Conservation (phyloP, 35 echinoderm and acorn worm genomes). For the Lytechinus pictus region DNA sequence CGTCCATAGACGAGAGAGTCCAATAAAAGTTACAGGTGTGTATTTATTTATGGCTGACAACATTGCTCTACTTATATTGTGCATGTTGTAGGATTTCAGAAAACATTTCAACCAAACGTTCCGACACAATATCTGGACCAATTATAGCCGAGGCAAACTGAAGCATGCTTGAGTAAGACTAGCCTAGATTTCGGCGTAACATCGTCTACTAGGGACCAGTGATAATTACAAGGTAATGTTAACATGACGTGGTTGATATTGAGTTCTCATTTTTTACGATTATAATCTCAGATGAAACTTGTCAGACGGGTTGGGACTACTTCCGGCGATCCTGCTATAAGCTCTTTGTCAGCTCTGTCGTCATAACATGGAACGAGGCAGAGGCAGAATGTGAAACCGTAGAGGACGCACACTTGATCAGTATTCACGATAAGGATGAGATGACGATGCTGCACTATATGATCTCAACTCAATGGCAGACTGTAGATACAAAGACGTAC, state of each 20-base stretch:
- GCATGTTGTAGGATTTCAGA: not conserved
- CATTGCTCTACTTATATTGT: too few species aligned
- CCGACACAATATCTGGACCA: too few species aligned
- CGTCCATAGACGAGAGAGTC: too few species aligned
- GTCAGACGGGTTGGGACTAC: not conserved
- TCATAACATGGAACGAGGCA: conserved; percentile 42
- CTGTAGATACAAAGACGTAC: not conserved
- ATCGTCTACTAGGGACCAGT: not conserved
- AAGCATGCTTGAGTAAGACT: too few species aligned
- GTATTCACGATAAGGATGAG: conserved; percentile 33
- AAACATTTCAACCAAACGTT: not conserved
- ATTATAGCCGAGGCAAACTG: not conserved
- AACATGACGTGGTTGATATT: too few species aligned
- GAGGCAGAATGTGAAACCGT: not conserved
- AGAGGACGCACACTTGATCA: conserved; percentile 23
- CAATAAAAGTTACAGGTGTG: too few species aligned
- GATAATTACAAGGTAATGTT: not conserved
- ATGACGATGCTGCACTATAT: conserved; percentile 34
- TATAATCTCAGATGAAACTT: conserved; percentile 22
- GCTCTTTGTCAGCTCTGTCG: not conserved
- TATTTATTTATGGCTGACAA: too few species aligned
- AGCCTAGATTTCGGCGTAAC: not conserved
- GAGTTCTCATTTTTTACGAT: too few species aligned
- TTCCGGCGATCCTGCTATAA: conserved; percentile 35
- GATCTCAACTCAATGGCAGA: conserved; percentile 37